Evolutionary conservation across 2,797 vertebrate species (phyloP).

Genomic region (Tragopan temminckii): DNA sequence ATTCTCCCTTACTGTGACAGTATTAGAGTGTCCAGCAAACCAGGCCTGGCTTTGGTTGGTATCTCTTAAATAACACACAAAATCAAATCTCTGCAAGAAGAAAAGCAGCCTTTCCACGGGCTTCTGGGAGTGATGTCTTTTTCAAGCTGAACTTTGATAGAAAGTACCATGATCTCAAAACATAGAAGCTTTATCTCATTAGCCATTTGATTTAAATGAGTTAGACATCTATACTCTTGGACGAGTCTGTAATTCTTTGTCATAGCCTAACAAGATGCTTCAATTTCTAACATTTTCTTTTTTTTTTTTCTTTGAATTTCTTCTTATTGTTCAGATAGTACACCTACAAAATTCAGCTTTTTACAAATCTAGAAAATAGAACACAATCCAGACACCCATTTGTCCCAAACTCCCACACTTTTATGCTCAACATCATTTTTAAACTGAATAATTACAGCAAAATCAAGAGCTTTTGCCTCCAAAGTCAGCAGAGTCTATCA

Average conservation of each 20-base stretch:
- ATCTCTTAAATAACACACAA: background rate
- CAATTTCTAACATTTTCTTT: background rate
- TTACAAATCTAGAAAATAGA: background rate
- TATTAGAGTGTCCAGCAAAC: background rate
- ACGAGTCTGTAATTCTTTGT: background rate
- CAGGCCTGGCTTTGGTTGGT: background rate
- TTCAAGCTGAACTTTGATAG: background rate
- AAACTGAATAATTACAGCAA: background rate
- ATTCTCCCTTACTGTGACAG: background rate
- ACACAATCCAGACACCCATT: background rate
- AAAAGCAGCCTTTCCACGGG: background rate
- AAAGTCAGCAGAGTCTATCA: background rate
- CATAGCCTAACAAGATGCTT: background rate
- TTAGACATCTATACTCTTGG: background rate
- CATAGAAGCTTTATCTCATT: background rate
- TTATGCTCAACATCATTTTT: background rate
- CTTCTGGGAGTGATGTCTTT: background rate
- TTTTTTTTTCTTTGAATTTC: background rate
- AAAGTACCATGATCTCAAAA: background rate
- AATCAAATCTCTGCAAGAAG: background rate
- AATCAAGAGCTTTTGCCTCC: background rate
- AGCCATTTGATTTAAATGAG: background rate
- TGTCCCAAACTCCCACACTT: background rate
- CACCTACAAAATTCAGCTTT: background rate
- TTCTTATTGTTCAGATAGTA: background rate